Conservation (phyloP, 2,888 invertebrate species). For the Xestia ashworthii region DNA sequence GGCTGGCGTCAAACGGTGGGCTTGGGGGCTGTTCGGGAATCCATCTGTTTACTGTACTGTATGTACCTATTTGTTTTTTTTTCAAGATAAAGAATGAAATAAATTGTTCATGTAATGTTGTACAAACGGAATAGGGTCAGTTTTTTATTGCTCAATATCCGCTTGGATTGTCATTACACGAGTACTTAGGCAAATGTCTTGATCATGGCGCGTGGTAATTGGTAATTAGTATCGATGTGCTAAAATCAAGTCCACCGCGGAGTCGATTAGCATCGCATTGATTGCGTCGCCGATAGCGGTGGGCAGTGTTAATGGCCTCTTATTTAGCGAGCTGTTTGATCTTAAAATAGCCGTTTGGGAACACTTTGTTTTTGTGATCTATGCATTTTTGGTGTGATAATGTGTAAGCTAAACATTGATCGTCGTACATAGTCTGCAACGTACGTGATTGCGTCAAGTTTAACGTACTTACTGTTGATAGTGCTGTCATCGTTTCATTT, state of each 20-base stretch:
- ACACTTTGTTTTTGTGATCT: constrained; percentile 84
- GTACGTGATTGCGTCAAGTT: constrained; percentile 82
- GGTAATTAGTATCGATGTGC: constrained; percentile 86
- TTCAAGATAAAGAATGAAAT: constrained; percentile 7
- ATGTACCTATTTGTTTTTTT: constrained; percentile 39
- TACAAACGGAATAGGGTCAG: constrained; percentile 21
- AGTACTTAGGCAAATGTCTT: constrained; percentile 72
- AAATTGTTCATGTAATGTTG: constrained; percentile 3
- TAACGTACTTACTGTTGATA: constrained; percentile 76
- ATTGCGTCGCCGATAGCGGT: constrained; percentile 81
- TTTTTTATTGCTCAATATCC: constrained; percentile 26
- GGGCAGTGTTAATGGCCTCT: constrained; percentile 84
- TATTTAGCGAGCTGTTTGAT: constrained; percentile 83
- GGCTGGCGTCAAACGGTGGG: constrained; percentile 77
- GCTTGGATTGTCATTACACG: constrained; percentile 39
- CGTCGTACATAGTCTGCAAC: constrained; percentile 71
- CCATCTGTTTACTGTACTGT: constrained; percentile 69
- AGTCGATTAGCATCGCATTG: constrained; percentile 83
- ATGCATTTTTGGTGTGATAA: constrained; percentile 86
- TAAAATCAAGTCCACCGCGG: constrained; percentile 82
- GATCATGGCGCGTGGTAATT: constrained; percentile 80
- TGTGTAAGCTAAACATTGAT: constrained; percentile 76
- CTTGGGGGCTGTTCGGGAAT: constrained; percentile 70
- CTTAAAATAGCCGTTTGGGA: constrained; percentile 82
- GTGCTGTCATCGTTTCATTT: constrained; percentile 84